Percentiles rank a stretch among this genome's conserved stretches.
phyloP scores from a whole-genome alignment of 2,797 vertebrate genomes.

The Chromis chromis region DNA sequence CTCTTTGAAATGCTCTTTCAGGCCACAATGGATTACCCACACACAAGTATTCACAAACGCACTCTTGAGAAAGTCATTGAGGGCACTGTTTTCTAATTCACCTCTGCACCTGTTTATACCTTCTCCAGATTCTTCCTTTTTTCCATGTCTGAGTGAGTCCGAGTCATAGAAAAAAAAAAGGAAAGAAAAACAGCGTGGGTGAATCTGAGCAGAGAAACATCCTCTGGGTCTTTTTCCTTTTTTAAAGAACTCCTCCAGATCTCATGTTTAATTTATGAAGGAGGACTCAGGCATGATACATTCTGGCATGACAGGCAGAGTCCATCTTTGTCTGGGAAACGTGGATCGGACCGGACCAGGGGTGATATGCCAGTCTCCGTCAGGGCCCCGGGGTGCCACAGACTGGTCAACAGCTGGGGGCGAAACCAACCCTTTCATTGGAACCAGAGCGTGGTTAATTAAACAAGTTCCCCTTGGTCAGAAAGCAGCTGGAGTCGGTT shows the following conservation, averaged over 20 bases:
- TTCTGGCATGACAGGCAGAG: constrained; percentile 84
- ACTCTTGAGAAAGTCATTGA: constrained; percentile 81
- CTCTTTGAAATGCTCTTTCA: constrained; percentile 77
- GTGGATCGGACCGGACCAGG: constrained; percentile 79
- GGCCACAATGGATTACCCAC: constrained; percentile 73
- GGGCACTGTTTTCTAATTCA: constrained; percentile 83
- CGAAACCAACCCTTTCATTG: constrained; percentile 75
- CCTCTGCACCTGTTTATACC: constrained; percentile 84
- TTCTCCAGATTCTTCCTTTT: constrained; percentile 70
- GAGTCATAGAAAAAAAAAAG: constrained; percentile 71
- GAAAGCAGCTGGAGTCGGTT: constrained; percentile 84
- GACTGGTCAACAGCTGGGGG: constrained; percentile 82
- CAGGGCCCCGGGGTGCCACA: constrained; percentile 65
- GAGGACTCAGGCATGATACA: constrained; percentile 84
- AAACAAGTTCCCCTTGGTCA: constrained; percentile 83
- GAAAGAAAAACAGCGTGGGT: constrained; percentile 84
- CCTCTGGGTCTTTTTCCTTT: constrained; percentile 86
- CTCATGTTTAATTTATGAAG: constrained; percentile 88
- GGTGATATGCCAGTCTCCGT: constrained; percentile 71
- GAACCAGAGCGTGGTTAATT: constrained; percentile 82
- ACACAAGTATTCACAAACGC: constrained; percentile 71
- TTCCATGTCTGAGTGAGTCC: constrained; percentile 82
- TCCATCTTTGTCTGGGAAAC: constrained; percentile 83
- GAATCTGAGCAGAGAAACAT: constrained; percentile 87
- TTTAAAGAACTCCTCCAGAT: constrained; percentile 87